These are phyloP conservation scores for Gryon sp. DNA, from an alignment of 1,140 invertebrate genomes.

Conservation along the genomic window DNA sequence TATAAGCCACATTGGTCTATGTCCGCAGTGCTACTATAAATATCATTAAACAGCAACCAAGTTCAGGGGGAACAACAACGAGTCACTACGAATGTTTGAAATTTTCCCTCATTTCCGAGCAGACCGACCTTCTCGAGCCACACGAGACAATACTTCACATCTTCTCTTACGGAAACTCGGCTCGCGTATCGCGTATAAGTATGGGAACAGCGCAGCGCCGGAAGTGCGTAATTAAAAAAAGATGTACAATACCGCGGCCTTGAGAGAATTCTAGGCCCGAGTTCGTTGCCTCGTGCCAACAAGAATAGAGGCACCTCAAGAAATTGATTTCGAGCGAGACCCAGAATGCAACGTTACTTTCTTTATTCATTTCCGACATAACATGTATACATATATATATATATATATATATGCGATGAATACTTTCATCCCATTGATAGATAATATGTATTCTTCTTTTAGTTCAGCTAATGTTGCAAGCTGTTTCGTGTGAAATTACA, in stretches of 20 bases:
- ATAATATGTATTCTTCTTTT: constrained; percentile 39
- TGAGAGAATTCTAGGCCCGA: constrained; percentile 63
- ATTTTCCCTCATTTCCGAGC: constrained; percentile 67
- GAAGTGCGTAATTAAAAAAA: constrained; percentile 77
- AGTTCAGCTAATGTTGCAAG: background rate
- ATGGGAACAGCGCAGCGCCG: constrained; percentile 69
- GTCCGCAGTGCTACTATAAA: constrained; percentile 70
- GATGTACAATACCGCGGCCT: constrained; percentile 69
- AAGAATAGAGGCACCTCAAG: constrained; percentile 43
- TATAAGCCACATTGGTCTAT: constrained; percentile 60
- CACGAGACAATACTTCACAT: constrained; percentile 50
- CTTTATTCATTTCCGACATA: constrained; percentile 45
- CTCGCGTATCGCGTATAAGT: constrained; percentile 62
- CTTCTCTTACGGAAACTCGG: constrained; percentile 66
- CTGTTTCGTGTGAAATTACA: constrained; percentile 7
- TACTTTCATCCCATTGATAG: constrained; percentile 45
- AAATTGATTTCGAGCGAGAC: constrained; percentile 50
- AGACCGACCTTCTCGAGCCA: constrained; percentile 51
- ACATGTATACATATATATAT: no score
- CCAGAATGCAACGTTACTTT: constrained; percentile 58
- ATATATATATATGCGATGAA: constrained; percentile 3
- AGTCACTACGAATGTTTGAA: constrained; percentile 67
- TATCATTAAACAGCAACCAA: constrained; percentile 71
- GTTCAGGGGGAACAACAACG: constrained; percentile 75
- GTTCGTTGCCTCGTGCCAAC: constrained; percentile 69